Conservation (phyloP, 23 tunicate species). For the Aplidium turbinatum region DNA sequence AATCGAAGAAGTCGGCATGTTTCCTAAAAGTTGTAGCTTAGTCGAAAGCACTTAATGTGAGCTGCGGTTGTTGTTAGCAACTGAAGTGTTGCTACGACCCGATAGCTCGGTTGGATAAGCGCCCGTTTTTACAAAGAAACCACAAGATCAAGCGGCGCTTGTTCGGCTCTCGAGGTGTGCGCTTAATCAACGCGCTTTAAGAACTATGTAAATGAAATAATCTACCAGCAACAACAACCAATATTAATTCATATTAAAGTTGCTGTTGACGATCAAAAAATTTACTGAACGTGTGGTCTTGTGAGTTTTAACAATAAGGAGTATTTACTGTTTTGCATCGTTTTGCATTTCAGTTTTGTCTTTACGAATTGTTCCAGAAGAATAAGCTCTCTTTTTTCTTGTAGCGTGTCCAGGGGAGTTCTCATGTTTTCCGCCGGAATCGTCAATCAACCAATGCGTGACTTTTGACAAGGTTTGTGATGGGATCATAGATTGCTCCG, state of each 20-base stretch:
- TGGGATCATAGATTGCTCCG: slow-evolving; percentile 72
- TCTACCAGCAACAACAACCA: background rate
- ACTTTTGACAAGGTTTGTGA: slow-evolving; percentile 62
- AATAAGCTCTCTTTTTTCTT: background rate
- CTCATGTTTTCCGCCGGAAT: slow-evolving; percentile 57
- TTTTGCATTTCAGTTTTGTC: too few relatives aligned
- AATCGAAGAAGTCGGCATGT: background rate
- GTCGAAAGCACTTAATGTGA: background rate
- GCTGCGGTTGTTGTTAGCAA: too few relatives aligned
- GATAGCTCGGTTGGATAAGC: too few relatives aligned
- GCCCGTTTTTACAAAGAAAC: slow-evolving; percentile 1
- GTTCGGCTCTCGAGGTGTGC: too few relatives aligned
- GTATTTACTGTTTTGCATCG: too few relatives aligned
- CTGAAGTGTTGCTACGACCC: background rate
- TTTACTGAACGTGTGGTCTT: too few relatives aligned
- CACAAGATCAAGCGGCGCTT: too few relatives aligned
- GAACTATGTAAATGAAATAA: background rate
- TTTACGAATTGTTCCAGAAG: too few relatives aligned
- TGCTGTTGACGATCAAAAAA: too few relatives aligned
- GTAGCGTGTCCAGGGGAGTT: slow-evolving; percentile 93
- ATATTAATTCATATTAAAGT: too few relatives aligned
- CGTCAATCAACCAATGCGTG: slow-evolving; percentile 48
- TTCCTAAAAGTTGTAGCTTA: background rate
- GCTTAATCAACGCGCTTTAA: too few relatives aligned
- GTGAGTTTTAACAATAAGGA: too few relatives aligned